Base-by-base conservation (phyloP, 2,888 invertebrate genomes). In the Cistogaster globosa region DNA sequence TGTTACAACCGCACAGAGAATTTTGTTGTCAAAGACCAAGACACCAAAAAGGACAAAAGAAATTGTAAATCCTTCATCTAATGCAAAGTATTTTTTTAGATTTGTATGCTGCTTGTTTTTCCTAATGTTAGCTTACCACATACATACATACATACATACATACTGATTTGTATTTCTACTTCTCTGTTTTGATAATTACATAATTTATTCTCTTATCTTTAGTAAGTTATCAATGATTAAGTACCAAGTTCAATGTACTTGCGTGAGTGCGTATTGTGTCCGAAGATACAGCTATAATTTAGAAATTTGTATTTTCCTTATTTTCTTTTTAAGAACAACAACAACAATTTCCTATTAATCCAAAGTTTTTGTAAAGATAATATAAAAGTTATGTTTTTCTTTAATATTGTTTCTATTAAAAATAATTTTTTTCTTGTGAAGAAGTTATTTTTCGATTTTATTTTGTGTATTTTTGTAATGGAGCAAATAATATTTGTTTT, bases 31-130 rank as follows among this genome's bases (percentile, higher is more conserved):
- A 55, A 79, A 42, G 38, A 63, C 22, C 48, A 32, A 63, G 55
- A 48, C 16, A 65, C 45, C 36, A 67, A 80, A 58, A 51, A 14
- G 32, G 55, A 62, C 12, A 55, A 68, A 48, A 67, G 62, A 63
- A 58, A 42, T 53, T 78, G 78, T 85, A 85, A 82, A 82, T 82
- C 82, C 82, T 85, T 85, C 75, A 79, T 82, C 62, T 75, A 82
- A 69, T 85, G 82, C 58, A 60, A 53, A 78, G 69, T 82, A 69
- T 68, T 85, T 55, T 60, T 65, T 68, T 20, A 60, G 36, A 58
- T 72, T 3, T 55, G 20, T 14, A 57, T 38, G 74, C 53, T 26
- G 51, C 60, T 38, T 8, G 51, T 67, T 38, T 8, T 63, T 45
- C 45, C n/a, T 11, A 16, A 16, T 48, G 22, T 1, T n/a, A 53